Base-by-base conservation (phyloP, 2,888 invertebrate genomes). In the Ceraclea dissimilis region DNA sequence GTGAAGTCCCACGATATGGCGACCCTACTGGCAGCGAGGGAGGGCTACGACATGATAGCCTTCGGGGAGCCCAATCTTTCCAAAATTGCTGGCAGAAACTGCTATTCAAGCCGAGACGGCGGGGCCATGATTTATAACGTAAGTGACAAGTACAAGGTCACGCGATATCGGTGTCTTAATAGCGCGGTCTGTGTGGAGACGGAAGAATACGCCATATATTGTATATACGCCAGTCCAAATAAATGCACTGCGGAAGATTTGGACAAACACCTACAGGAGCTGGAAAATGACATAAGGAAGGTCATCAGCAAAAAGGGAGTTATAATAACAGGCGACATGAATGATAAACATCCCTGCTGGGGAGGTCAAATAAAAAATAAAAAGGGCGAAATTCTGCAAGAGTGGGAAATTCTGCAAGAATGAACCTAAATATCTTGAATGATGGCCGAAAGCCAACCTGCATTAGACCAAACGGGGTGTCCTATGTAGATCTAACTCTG, bases 321-420 rank as follows among this genome's bases (percentile, higher is more conserved):
- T 4, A 49, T 49, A 2, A 49, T 49, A 2, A 49, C 49, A 13
- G 49, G 49, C 10, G 49, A 49, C 21, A 21, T 49, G 2, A 49
- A 49, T 16, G 49, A 20, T n/a, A 49, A 49, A 21, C 2, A 49
- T n/a, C 49, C 49, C 11, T 10, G 49, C 13, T 49, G 49, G 49
- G 49, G 49, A 49, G 49, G 49, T 4, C 21, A 49, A 6, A 10
- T 6, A 6, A 49, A 20, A 49, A 49, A 49, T 22, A 49, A 21
- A 49, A 49, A 21, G 16, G 49, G 49, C 2, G 22, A 8, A 20
- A 21, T 21, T 13, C 18, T 20, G 16, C 2, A 10, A 6, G 22
- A 49, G 4, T 44, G 44, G 44, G n/a, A 6, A 6, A 44, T 10
- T 17, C 6, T n/a, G 17, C n/a, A n/a, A n/a, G n/a, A n/a, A 13